Conservation (phyloP, 2,113 vertebrate species). For the Herpetotheres cachinnans region DNA sequence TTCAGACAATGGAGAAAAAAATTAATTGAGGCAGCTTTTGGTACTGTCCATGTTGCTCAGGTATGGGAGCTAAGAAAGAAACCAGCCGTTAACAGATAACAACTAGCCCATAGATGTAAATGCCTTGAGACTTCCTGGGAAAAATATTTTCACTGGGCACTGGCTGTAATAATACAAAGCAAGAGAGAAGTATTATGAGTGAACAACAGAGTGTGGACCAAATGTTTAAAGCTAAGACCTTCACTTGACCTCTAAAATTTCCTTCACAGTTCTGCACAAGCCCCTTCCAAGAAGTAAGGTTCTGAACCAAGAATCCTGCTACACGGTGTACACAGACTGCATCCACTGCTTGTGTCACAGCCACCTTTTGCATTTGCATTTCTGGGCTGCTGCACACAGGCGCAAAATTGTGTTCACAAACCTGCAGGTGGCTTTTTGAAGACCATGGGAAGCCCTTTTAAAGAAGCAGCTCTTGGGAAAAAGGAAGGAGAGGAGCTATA, state of each 20-base stretch:
- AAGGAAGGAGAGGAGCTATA: not conserved
- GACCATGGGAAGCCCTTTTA: not conserved
- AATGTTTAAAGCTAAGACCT: not conserved
- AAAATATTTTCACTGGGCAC: not conserved
- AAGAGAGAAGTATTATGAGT: not conserved
- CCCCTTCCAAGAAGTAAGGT: not conserved
- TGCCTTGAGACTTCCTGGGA: not conserved
- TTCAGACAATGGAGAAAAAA: not conserved
- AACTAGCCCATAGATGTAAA: not conserved
- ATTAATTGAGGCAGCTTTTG: not conserved
- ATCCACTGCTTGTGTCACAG: not conserved
- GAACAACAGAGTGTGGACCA: not conserved
- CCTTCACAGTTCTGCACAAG: not conserved
- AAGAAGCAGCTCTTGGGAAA: not conserved
- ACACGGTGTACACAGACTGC: not conserved
- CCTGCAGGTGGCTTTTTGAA: not conserved
- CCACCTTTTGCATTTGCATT: not conserved
- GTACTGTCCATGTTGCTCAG: not conserved
- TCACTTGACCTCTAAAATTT: not conserved
- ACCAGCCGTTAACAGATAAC: not conserved
- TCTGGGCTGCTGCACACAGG: not conserved
- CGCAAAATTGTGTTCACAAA: not conserved
- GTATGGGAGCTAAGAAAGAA: not conserved
- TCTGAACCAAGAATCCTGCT: not conserved
- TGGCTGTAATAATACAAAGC: not conserved